Conservation (phyloP, 2,113 vertebrate species). For the Dermatemys mawii region DNA sequence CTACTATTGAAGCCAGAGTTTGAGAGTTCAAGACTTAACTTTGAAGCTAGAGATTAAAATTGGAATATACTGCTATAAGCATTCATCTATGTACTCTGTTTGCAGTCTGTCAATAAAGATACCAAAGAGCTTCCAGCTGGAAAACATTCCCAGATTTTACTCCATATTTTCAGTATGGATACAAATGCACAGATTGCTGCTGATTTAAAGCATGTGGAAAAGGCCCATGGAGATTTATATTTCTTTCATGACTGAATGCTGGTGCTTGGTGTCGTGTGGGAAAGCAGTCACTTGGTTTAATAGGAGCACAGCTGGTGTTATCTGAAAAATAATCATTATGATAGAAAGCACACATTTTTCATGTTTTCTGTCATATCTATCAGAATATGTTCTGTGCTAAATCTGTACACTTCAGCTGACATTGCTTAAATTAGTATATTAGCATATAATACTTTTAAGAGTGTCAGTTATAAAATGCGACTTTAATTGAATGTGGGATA, state of each 20-base stretch:
- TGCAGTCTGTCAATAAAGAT: constrained; percentile 21
- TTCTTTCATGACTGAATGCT: constrained; percentile 82
- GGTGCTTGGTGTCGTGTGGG: constrained; percentile 69
- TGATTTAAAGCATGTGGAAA: constrained; percentile 80
- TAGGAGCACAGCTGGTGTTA: constrained; percentile 80
- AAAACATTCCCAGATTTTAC: constrained; percentile 43
- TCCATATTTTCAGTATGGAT: constrained; percentile 46
- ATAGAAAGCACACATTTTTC: constrained; percentile 74
- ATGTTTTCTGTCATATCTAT: constrained; percentile 77
- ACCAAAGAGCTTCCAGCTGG: constrained; percentile 52
- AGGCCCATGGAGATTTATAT: constrained; percentile 78
- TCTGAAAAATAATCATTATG: constrained; percentile 80
- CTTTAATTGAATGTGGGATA: constrained; percentile 53
- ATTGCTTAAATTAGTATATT: constrained; percentile 69
- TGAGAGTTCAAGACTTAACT: background rate
- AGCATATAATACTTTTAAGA: constrained; percentile 60
- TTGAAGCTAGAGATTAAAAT: constrained; percentile 27
- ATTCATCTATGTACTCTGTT: background rate
- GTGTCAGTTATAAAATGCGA: constrained; percentile 50
- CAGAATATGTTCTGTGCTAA: constrained; percentile 73
- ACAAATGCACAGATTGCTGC: constrained; percentile 80
- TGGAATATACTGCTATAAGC: constrained; percentile 12
- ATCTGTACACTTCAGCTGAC: constrained; percentile 63
- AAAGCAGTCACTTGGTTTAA: constrained; percentile 73
- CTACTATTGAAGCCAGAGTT: background rate